Evolutionary conservation across 2,888 invertebrate species (phyloP).

Genomic region (Eremobia ochroleuca): DNA sequence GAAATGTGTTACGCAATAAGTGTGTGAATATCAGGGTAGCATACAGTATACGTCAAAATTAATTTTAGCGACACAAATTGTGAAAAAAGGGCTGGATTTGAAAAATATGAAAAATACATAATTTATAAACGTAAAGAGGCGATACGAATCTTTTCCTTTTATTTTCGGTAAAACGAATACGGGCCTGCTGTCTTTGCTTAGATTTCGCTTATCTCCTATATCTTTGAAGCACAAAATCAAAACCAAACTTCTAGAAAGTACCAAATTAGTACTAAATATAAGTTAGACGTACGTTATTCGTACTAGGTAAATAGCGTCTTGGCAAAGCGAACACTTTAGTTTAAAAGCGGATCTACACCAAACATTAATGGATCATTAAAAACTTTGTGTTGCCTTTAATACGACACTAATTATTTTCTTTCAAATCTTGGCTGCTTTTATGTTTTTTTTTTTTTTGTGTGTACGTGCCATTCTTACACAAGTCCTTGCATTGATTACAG

Average conservation of each 20-base stretch:
- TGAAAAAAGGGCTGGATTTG: not conserved
- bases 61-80: not conserved
- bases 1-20: not conserved
- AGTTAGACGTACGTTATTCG: not conserved
- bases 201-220: not conserved
- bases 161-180: not conserved
- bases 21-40: not conserved
- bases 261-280: not conserved
- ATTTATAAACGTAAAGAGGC: not conserved
- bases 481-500: conserved; percentile 89
- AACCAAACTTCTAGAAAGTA: not conserved
- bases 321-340: conserved; percentile 2
- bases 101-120: not conserved
- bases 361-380: not conserved
- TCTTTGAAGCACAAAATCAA: not conserved
- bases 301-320: not conserved
- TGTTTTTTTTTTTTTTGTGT: not conserved
- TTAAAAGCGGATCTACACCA: conserved; percentile 15
- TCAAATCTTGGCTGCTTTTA: not conserved
- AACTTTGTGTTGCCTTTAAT: not conserved
- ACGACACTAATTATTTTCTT: not conserved
- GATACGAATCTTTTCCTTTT: not conserved
- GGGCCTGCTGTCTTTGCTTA: not conserved
- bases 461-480: not conserved
- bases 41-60: not conserved